These are phyloP conservation scores for Hetaerina americana DNA, from an alignment of 1,140 invertebrate species.

Conservation along the genomic window DNA sequence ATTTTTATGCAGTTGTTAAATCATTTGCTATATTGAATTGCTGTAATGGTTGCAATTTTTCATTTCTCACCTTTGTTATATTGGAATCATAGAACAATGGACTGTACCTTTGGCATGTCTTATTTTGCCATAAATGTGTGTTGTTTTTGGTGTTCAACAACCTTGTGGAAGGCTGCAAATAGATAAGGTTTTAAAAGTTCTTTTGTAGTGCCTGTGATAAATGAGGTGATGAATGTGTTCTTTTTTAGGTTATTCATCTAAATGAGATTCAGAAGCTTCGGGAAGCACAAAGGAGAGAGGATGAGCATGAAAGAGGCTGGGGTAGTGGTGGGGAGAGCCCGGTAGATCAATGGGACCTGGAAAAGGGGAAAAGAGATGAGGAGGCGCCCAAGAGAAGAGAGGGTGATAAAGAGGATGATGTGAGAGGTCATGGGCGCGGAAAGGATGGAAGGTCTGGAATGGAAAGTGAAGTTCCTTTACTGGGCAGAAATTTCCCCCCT, in stretches of 20 bases:
- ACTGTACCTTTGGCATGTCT: no score
- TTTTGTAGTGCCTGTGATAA: no score
- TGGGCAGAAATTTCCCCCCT: conserved; percentile 7
- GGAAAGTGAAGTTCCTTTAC: conserved; percentile 24
- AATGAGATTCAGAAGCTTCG: conserved; percentile 65
- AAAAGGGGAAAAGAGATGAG: conserved; percentile 10
- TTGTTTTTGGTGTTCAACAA: no score
- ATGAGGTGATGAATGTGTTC: no score
- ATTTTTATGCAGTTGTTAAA: no score
- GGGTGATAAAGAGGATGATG: conserved; percentile 4
- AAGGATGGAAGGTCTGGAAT: neutral
- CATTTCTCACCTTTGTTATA: no score
- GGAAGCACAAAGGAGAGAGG: conserved; percentile 56
- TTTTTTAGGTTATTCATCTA: conserved; percentile 48
- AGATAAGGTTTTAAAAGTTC: no score
- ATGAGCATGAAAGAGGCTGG: conserved; percentile 13
- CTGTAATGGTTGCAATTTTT: no score
- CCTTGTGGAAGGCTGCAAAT: no score
- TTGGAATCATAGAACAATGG: no score
- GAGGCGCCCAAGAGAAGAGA: conserved; percentile 10
- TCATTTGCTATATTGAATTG: no score
- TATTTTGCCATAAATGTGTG: neutral
- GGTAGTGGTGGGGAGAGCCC: conserved; percentile 2
- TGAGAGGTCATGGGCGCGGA: neutral
- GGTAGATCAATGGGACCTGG: neutral